Base-by-base conservation (phyloP, 2,113 vertebrate species). In the Psilopogon haemacephalus region DNA sequence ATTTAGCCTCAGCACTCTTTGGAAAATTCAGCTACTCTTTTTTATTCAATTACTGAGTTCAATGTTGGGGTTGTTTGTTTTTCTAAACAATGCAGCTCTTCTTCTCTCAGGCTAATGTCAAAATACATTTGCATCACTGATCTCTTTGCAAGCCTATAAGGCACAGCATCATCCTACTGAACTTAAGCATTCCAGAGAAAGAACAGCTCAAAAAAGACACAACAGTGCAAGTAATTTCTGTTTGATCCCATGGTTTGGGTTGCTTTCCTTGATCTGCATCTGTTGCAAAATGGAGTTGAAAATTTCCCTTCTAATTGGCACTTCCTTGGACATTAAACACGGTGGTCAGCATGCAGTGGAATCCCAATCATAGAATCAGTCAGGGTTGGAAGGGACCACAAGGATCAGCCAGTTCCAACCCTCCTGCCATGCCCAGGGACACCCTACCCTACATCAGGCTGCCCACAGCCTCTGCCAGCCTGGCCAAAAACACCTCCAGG, bases 81-180 rank as follows among this genome's bases (percentile, higher is more conserved):
- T 95, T 96, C 69, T 84, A 91, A 86, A 88, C 32, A 93, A 93
- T 65, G 55, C 23, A 93, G 84, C n/a, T 94, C 96, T 97, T 95
- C 89, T 92, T 85, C 96, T 97, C 94, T 94, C 13, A 8, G 91
- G 97, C 92, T 94, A 97, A 91, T 97, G 96, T 97, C 97, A 97
- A 68, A 95, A 84, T 74, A 86, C 70, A 97, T 97, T 77, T 97
- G 16, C 64, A 88, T 96, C 95, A 95, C 78, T 87, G 80, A 94
- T 88, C 75, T 94, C 73, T 65, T 60, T 91, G 89, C 54, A 84
- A 91, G 63, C 73, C 93, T 71, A 40, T 89, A 93, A 83, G 67
- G 76, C 77, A 89, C 62, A 83, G 84, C 40, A 52, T 81, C 73
- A 80, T 72, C 60, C 86, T 50, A 73, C 12, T 71, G 74, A 95